Base-by-base conservation (phyloP, 2,888 invertebrate genomes). In the Agrotis exclamationis region DNA sequence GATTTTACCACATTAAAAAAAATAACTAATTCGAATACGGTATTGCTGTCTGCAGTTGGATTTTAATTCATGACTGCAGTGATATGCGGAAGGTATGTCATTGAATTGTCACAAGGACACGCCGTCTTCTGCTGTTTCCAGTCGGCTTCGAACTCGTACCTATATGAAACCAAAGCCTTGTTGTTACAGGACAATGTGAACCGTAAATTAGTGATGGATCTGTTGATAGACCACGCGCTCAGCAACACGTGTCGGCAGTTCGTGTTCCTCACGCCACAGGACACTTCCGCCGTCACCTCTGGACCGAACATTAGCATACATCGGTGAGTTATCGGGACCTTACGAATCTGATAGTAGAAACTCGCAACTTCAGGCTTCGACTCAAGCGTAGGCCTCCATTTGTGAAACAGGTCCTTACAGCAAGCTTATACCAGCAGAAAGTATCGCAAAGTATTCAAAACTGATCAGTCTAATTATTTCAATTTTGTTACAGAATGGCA, bases 211-310 rank as follows among this genome's bases (percentile, higher is more conserved):
- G 97, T 98, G 85, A 97, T 98, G 96, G 97, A 98, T 84, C 97
- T 99, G 89, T 96, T 99, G 80, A 93, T 98, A 73, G 96, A 97
- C 84, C 98, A 98, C 91, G 98, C 99, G 9, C 96, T 97, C 65
- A 94, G 94, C 60, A 97, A 97, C 90, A 95, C 96, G 11, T 92
- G 96, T 70, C 96, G 97, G 4, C 99, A 99, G 95, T 99, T 98
- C 94, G 98, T 98, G 83, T 99, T 99, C 93, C 97, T 99, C 39
- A 99, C 99, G 57, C 99, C 99, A 45, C 97, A 98, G 90, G 98
- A 98, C 91, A 97, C 97, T 18, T 97, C 97, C 69, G 91, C 96
- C 67, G 92, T 97, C 76, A 87, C 88, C 62, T 93, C 96, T 4
- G 93, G 94, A 54, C 93, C 96, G 18, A 94, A 93, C 56, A 92